Percentiles rank a stretch among this genome's conserved stretches.
phyloP scores from a whole-genome alignment of 2,888 invertebrate species.

The Cephus rjabovi region DNA sequence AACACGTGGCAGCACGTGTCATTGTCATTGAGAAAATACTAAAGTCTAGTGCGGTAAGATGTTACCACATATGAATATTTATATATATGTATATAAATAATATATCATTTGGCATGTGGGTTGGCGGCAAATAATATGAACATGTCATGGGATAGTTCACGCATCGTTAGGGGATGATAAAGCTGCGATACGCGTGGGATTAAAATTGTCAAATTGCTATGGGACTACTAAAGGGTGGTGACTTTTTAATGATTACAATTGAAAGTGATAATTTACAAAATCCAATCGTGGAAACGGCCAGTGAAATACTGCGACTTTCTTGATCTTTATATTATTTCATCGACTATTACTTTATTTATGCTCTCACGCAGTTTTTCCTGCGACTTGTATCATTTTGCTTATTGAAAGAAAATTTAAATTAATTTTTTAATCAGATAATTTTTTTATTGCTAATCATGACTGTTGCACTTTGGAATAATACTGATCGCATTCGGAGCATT shows the following conservation, averaged over 20 bases:
- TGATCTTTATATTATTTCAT: neutral
- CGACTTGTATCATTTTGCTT: too few species aligned
- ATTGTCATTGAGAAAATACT: neutral
- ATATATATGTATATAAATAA: neutral
- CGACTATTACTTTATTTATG: neutral
- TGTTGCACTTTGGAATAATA: neutral
- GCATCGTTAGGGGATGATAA: conserved; percentile 32
- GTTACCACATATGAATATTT: neutral
- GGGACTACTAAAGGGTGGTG: neutral
- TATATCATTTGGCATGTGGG: neutral
- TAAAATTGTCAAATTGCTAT: neutral
- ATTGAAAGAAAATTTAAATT: too few species aligned
- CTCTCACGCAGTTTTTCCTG: neutral
- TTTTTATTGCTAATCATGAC: neutral
- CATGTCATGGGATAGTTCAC: conserved; percentile 50
- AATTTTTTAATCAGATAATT: neutral
- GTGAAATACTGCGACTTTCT: neutral
- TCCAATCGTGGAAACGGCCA: neutral
- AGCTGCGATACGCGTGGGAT: neutral
- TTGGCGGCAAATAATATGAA: neutral
- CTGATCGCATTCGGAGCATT: too few species aligned
- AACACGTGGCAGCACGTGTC: conserved; percentile 40
- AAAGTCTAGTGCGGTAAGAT: neutral
- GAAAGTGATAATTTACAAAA: neutral
- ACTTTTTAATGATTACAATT: neutral